Conservation (phyloP, 2,888 invertebrate species). For the Cryptus armator region DNA sequence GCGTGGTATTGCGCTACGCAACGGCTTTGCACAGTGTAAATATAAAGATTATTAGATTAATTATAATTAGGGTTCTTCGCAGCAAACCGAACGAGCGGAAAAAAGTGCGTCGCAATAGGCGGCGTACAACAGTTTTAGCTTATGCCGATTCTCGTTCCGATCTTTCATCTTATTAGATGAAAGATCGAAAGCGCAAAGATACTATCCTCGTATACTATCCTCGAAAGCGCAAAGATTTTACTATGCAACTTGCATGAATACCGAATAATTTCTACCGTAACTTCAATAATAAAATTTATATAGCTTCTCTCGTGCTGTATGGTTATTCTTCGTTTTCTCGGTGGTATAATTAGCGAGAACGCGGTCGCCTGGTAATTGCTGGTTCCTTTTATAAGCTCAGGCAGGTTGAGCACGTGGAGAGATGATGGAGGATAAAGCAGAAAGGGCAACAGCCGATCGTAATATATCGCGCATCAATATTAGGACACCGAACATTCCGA, state of each 20-base stretch:
- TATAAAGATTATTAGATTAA: too few species aligned
- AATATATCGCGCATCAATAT: not conserved
- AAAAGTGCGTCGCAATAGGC: too few species aligned
- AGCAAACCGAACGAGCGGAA: too few species aligned
- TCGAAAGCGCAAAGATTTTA: too few species aligned
- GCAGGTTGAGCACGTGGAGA: conserved; percentile 19
- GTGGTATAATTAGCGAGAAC: conserved; percentile 21
- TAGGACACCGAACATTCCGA: not conserved
- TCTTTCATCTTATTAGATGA: too few species aligned
- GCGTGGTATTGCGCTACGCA: too few species aligned
- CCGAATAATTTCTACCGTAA: not conserved
- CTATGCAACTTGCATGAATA: not conserved
- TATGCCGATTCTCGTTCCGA: not conserved
- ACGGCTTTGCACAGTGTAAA: too few species aligned
- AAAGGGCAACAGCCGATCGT: not conserved
- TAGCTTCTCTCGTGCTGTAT: not conserved
- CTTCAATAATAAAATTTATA: conserved; percentile 24
- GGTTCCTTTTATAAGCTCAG: conserved; percentile 9
- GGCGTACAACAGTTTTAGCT: too few species aligned
- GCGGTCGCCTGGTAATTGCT: conserved; percentile 23
- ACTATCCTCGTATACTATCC: too few species aligned
- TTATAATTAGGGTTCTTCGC: too few species aligned
- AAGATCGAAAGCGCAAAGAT: too few species aligned
- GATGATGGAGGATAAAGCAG: conserved; percentile 19
- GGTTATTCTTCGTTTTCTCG: conserved; percentile 1